Base-by-base conservation (phyloP, 2,888 invertebrate species). In the Apamea monoglypha region DNA sequence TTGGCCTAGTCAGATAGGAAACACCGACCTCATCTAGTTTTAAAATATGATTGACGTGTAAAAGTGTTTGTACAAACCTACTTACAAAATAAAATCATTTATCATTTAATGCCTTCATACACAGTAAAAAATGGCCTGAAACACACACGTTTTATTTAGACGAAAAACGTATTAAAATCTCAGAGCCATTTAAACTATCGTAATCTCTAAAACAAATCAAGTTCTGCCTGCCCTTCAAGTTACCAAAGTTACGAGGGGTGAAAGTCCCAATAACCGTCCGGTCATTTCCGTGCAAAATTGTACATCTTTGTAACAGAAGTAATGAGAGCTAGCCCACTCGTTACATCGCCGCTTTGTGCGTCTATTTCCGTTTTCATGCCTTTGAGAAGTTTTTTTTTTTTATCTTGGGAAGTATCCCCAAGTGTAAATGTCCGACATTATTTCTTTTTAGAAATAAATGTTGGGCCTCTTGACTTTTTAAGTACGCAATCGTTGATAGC, bases 311-410 rank as follows among this genome's bases (percentile, higher is more conserved):
- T 90, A 53, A 76, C 59, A 76, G 70, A 63, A 56, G 88, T 90
- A 90, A 90, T 89, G 90, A 90, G 89, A 79, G 87, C 82, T 81
- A 68, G 88, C 80, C 84, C 82, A 83, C 88, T 90, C 89, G 89
- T 87, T 90, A 85, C 85, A 84, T 73, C 80, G 82, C 75, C 84
- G 82, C 90, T 89, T 90, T 90, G 89, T 90, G 80, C 86, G 83
- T 83, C 83, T 84, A 89, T 90, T 90, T 90, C 90, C 90, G 88
- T 76, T 86, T 82, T 82, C 75, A 81, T 84, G 83, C 78, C 87
- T 90, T 88, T 84, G 82, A 77, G 79, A 80, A 59, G 67, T 76
- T 82, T 86, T 82, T 74, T 82, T 74, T 78, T 73, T 80, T 78
- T 56, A 12, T 78, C 71, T 81, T 71, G 44, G 74, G 80, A 89